Evolutionary conservation across 2,113 vertebrate genomes (phyloP).

Genomic region (Coturnix japonica): DNA sequence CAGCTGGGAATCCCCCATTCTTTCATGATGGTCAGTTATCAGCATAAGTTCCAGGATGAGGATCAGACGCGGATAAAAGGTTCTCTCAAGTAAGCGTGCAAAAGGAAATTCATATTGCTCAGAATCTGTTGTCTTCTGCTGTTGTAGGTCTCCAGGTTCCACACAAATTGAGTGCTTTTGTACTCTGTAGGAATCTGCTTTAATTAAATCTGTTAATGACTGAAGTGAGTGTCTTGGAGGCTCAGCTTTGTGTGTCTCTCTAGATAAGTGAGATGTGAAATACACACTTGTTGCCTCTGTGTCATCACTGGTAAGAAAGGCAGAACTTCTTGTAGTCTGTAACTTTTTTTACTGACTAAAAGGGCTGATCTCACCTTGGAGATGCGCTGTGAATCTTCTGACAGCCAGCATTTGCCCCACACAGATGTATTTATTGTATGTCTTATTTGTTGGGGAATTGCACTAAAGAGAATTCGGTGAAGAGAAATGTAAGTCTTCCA

Average conservation of each 20-base stretch:
- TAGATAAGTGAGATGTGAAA: neutral
- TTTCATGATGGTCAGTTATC: conserved; percentile 95
- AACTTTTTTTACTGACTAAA: neutral
- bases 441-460: neutral
- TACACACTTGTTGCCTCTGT: neutral
- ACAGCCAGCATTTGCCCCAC: neutral
- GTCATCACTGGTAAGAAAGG: neutral
- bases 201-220: neutral
- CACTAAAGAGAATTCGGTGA: neutral
- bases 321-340: neutral
- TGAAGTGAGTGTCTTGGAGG: neutral
- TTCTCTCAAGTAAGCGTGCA: conserved; percentile 90
- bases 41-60: conserved; percentile 98
- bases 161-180: neutral
- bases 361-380: neutral
- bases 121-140: neutral
- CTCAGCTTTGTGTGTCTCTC: neutral
- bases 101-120: neutral
- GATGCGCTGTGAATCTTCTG: neutral
- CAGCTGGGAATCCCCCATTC: conserved; percentile 97
- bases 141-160: neutral
- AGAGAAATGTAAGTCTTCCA: neutral
- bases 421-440: neutral
- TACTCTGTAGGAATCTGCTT: neutral
- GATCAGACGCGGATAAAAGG: conserved; percentile 96